phyloP scores from a whole-genome alignment of 1,140 invertebrate genomes.

The Drosophila littoralis region DNA sequence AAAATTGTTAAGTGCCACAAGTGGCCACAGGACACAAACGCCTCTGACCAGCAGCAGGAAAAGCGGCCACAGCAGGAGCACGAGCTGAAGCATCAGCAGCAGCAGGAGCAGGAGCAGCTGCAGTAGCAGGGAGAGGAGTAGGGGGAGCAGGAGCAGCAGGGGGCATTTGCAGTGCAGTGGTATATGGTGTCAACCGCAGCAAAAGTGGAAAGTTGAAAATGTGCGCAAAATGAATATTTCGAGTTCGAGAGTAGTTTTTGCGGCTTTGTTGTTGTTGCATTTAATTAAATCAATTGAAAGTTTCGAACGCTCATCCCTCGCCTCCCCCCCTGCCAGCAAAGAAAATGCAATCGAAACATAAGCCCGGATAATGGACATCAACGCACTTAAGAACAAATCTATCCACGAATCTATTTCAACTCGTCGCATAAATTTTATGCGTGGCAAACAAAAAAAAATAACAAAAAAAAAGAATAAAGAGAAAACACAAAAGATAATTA shows the following conservation, averaged over 20 bases:
- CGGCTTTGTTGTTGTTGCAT: slow-evolving; percentile 28
- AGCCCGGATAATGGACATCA: slow-evolving; percentile 35
- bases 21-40: slow-evolving; percentile 50
- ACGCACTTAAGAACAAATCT: slow-evolving; percentile 4
- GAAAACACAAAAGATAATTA: slow-evolving; percentile 57
- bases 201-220: slow-evolving; percentile 53
- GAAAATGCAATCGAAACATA: slow-evolving; percentile 34
- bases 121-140: neutral
- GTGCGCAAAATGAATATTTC: slow-evolving; percentile 38
- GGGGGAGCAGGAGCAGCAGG: neutral
- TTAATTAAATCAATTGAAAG: slow-evolving; percentile 43
- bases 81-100: neutral
- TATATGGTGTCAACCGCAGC: slow-evolving; percentile 60
- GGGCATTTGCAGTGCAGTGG: slow-evolving; percentile 1
- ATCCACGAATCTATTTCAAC: slow-evolving; percentile 24
- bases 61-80: slow-evolving; percentile 9
- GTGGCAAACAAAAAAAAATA: slow-evolving; percentile 10
- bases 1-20: slow-evolving; percentile 69
- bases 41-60: slow-evolving; percentile 13
- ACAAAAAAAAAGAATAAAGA: slow-evolving; percentile 27
- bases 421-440: slow-evolving; percentile 62
- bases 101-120: neutral
- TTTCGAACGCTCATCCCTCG: slow-evolving; percentile 3
- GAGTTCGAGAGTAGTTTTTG: slow-evolving; percentile 29
- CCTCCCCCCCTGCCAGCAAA: neutral